Percentiles rank a stretch among this genome's conserved stretches.
Conservation (phyloP, 1,140 invertebrate species). For the Hyles euphorbiae region DNA sequence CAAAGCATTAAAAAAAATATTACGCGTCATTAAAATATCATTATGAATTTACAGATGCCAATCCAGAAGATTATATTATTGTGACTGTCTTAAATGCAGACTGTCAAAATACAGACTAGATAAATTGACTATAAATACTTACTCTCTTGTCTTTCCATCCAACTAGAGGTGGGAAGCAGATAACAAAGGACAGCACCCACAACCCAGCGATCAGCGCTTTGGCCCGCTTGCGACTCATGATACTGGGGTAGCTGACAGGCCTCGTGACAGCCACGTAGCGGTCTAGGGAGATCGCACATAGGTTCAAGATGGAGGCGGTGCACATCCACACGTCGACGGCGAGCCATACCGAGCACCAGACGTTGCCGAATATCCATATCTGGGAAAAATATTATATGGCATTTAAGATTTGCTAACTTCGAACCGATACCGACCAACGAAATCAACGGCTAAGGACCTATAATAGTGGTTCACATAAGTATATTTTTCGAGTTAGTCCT, state of each 20-base stretch:
- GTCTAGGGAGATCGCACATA: constrained; percentile 94
- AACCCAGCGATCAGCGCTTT: constrained; percentile 92
- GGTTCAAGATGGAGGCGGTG: constrained; percentile 95
- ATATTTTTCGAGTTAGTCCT: no score
- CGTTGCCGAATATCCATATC: constrained; percentile 94
- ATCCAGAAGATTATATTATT: no score
- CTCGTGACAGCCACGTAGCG: constrained; percentile 96
- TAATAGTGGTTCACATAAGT: no score
- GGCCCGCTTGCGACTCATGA: constrained; percentile 92
- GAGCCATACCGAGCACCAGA: constrained; percentile 95
- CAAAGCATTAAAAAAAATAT: no score
- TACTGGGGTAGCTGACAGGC: constrained; percentile 93
- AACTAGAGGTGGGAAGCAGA: constrained; percentile 96
- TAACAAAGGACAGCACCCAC: constrained; percentile 96
- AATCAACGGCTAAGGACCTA: no score
- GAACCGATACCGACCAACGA: no score
- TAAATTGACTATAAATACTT: constrained; percentile 20
- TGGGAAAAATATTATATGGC: constrained; percentile 58
- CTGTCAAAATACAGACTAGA: no score
- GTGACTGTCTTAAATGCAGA: no score
- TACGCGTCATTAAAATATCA: no score
- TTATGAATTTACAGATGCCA: no score
- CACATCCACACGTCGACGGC: constrained; percentile 97
- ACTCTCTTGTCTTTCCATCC: constrained; percentile 93
- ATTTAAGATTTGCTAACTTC: neutral